Evolutionary conservation across 2,797 vertebrate genomes (phyloP), one percentile per base, ranked within the genome.

Genomic region (Vultur gryphus): DNA sequence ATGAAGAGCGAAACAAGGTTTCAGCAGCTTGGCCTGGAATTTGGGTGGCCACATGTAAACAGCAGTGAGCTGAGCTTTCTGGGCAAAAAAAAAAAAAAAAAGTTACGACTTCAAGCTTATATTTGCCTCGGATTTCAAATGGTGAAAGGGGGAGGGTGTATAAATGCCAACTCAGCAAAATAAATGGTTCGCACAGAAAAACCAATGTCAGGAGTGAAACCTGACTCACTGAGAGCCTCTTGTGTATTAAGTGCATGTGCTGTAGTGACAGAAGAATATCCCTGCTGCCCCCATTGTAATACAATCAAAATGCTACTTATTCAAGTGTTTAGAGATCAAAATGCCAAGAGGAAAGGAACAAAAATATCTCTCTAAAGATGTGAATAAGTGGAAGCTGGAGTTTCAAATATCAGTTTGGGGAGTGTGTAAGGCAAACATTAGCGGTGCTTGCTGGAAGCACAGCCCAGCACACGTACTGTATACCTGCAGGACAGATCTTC

Each of bases 11-110:
- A 87, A 84, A 59, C 3, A 11, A 77, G 29, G 57, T 54, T 72
- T 83, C 65, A 43, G 57, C 90, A 89, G 59, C 69, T 79, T 43
- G 33, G 39, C 29, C 46, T 41, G 76, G 82, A 78, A 85, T 84
- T 93, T 93, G 79, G 88, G 87, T 95, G 93, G 95, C 89, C 95
- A 83, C 65, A 80, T 75, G 59, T 86, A 96, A 96, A 90, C 44
- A 88, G 21, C 70, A 80, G 54, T 1, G 1, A 93, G 75, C 57
- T 96, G 81, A 72, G 49, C 51, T 48, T 57, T 95, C 69, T 81
- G 23, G 26, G 33, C 0, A 16, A 9, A 33, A 14, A 51, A 51
- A 54, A 78, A 54, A 78, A 52, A 73, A n/a, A 71, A 11, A 71
- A 75, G 7, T 39, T 41, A 85, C 2, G 31, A 31, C 57, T 88